Evolutionary conservation across 2,113 vertebrate species (phyloP).

Genomic region (Neodontobutis hainanensis): DNA sequence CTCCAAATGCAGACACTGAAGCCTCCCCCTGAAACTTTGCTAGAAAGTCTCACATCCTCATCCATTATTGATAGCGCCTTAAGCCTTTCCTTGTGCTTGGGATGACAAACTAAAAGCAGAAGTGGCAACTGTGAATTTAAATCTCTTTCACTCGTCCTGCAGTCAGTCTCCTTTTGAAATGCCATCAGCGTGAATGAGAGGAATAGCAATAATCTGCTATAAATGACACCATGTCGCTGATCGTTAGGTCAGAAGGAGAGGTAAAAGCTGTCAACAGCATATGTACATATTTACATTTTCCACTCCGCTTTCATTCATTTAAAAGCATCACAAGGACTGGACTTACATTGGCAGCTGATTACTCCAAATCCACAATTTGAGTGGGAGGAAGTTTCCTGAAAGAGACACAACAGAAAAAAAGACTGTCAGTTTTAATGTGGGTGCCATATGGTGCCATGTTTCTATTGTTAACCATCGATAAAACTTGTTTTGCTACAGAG

Average conservation of each 20-base stretch:
- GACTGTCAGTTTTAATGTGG: slow-evolving; percentile 36
- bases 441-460: slow-evolving; percentile 21
- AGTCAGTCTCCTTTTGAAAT: slow-evolving; percentile 48
- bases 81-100: slow-evolving; percentile 38
- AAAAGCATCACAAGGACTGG: slow-evolving; percentile 39
- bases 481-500: slow-evolving; percentile 15
- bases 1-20: slow-evolving; percentile 27
- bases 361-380: slow-evolving; percentile 41
- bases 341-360: slow-evolving; percentile 79
- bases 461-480: slow-evolving; percentile 26
- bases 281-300: slow-evolving; percentile 20
- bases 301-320: slow-evolving; percentile 34
- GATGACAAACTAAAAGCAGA: slow-evolving; percentile 52
- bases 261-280: slow-evolving; percentile 19
- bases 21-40: slow-evolving; percentile 21
- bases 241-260: slow-evolving; percentile 1
- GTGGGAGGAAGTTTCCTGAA: slow-evolving; percentile 57
- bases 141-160: slow-evolving; percentile 34
- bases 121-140: slow-evolving; percentile 32
- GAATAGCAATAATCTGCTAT: slow-evolving; percentile 53
- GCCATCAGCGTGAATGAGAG: slow-evolving; percentile 28
- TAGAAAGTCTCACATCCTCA: slow-evolving; percentile 44
- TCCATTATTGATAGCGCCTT: slow-evolving; percentile 52
- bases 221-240: slow-evolving; percentile 28
- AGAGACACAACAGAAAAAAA: slow-evolving; percentile 48